Percentiles rank a stretch among this genome's conserved stretches.
Evolutionary conservation across 2,113 vertebrate species (phyloP).

Genomic region (Peromyscus leucopus): DNA sequence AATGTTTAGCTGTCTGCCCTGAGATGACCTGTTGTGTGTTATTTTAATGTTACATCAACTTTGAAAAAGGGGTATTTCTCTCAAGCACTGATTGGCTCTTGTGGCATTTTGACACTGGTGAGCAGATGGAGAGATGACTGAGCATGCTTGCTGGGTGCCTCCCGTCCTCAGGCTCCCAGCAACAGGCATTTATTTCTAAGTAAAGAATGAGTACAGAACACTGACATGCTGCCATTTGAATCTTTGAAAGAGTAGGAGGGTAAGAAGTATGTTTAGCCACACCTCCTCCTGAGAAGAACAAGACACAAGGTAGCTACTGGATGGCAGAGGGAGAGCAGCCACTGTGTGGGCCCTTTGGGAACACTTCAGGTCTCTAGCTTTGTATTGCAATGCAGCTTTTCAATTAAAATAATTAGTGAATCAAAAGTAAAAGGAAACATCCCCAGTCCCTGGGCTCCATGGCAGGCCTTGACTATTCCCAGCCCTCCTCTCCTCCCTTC

Average conservation of each 20-base stretch:
- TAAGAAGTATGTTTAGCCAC: fast-evolving
- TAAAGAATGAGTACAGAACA: neutral
- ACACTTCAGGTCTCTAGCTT: fast-evolving
- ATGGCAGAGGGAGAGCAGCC: neutral
- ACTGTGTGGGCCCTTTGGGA: fast-evolving
- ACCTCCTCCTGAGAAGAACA: too few relatives aligned
- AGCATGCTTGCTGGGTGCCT: fast-evolving
- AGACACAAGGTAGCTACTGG: neutral
- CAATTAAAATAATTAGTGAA: neutral
- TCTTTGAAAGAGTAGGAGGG: fast-evolving
- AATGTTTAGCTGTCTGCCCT: fast-evolving
- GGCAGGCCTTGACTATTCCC: neutral
- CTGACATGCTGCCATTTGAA: fast-evolving
- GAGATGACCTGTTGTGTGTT: fast-evolving
- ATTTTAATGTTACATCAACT: neutral
- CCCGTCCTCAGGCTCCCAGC: neutral
- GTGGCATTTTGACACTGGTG: fast-evolving
- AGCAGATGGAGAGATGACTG: neutral
- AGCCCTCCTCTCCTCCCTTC: too few relatives aligned
- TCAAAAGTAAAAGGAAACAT: neutral
- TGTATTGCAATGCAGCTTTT: neutral
- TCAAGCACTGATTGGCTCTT: fast-evolving
- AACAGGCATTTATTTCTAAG: neutral
- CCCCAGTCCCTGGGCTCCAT: neutral
- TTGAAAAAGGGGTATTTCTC: neutral